Evolutionary conservation across 2,797 vertebrate species (phyloP).

Genomic region (Neostethus bicornis): DNA sequence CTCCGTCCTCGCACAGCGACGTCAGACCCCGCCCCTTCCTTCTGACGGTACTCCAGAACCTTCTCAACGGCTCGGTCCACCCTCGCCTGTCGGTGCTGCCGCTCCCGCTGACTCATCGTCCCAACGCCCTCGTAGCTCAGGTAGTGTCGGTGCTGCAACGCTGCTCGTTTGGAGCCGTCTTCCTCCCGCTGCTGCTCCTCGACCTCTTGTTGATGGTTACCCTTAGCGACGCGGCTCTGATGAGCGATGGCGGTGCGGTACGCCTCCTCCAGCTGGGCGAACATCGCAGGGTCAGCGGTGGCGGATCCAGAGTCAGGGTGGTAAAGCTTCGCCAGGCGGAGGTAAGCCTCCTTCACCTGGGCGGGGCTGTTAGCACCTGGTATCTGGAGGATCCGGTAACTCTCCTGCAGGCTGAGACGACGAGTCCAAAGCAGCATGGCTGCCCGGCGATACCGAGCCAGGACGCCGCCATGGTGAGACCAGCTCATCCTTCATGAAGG

Average conservation of each 20-base stretch:
- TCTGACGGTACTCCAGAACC: slow-evolving; percentile 87
- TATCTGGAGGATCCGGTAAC: slow-evolving; percentile 87
- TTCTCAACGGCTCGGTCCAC: slow-evolving; percentile 88
- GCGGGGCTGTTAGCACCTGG: slow-evolving; percentile 78
- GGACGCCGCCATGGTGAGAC: too few relatives aligned
- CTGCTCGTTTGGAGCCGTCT: slow-evolving; percentile 68
- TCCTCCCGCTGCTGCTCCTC: slow-evolving; percentile 82
- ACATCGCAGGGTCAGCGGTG: slow-evolving; percentile 80
- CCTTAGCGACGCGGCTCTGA: slow-evolving; percentile 29
- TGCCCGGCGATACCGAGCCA: too few relatives aligned
- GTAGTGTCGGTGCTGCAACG: slow-evolving; percentile 92
- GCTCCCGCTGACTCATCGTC: slow-evolving; percentile 91
- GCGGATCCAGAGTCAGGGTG: slow-evolving; percentile 88
- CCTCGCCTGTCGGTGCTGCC: slow-evolving; percentile 88
- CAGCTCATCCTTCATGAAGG: too few relatives aligned
- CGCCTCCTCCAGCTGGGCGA: slow-evolving; percentile 87
- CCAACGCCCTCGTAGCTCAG: slow-evolving; percentile 92
- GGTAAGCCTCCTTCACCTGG: slow-evolving; percentile 86
- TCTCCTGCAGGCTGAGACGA: slow-evolving; percentile 74
- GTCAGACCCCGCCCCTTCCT: slow-evolving; percentile 78
- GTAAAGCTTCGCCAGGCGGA: slow-evolving; percentile 88
- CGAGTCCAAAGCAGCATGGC: too few relatives aligned
- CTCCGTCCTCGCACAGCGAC: slow-evolving; percentile 85
- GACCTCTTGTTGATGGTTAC: too few relatives aligned
- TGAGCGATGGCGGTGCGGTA: slow-evolving; percentile 86